Base-by-base conservation (phyloP, 64 coral and sea anemone genomes). In the Actinia equina region DNA sequence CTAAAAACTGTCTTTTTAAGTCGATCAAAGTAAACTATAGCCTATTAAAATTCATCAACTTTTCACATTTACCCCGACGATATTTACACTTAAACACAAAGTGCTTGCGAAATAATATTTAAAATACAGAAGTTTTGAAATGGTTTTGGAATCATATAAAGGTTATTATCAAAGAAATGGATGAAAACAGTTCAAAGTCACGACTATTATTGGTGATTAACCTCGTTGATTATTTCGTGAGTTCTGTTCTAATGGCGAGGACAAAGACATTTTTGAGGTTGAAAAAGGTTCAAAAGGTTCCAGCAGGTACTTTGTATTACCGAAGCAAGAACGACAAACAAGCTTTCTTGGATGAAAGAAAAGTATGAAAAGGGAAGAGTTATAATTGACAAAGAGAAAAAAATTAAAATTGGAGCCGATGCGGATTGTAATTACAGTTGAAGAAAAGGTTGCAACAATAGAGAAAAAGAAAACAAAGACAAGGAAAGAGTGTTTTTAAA, bases 21-120 rank as follows among this genome's bases (percentile, higher is more conserved):
- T 81, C 15, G 27, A 17, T 1, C 30, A 16, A 43, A 18, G 26
- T 78, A 78, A 78, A 78, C 43, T 41, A 78, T 78, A 23, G 22
- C 44, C 76, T 44, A 78, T 78, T 27, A 2, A 78, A 30, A 30
- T 49, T n/a, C 78, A 81, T 52, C 4, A 52, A 49, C 4, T 12
- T 43, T 81, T 81, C 18, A 52, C 19, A 18, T 81, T 49, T 20
- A 52, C 41, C 78, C 22, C 4, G 59, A 8, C 3, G 44, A 17
- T 79, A 46, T 79, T 79, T 44, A 79, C 26, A 79, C 69, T 19
- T 13, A 46, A 81, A 81, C 78, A 49, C 25, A 81, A 81, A 52
- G 78, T 81, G 43, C 43, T 81, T 49, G 49, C 78, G 15, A 17
- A 81, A 44, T 37, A 10, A 81, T 22, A 46, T 52, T 52, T 18